A percentile compares a stretch with the other conserved stretches of the same genome.
Conservation (phyloP, 2,113 vertebrate genomes). For the Ancistrus triradiatus region DNA sequence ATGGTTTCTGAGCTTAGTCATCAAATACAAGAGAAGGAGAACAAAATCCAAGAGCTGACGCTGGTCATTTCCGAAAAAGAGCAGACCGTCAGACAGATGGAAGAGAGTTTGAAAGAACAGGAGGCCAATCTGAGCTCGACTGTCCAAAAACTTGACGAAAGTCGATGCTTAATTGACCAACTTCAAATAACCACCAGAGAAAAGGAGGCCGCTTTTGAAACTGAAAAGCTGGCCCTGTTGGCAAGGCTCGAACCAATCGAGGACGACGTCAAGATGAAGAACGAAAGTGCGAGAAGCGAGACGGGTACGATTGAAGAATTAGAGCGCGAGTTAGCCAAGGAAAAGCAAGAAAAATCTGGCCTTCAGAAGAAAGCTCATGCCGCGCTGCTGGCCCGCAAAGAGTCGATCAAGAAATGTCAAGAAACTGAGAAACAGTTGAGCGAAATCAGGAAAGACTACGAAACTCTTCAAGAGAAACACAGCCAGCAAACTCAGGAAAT, state of each 20-base stretch:
- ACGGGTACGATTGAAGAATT: conserved; percentile 31
- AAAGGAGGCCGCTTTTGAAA: conserved; percentile 52
- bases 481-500: conserved; percentile 60
- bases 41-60: conserved; percentile 51
- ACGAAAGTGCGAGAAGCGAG: conserved; percentile 48
- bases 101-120: conserved; percentile 59
- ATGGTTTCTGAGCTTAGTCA: conserved; percentile 57
- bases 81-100: conserved; percentile 45
- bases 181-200: conserved; percentile 57
- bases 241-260: conserved; percentile 61
- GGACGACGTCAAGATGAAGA: conserved; percentile 51
- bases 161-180: conserved; percentile 55
- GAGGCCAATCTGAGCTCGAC: conserved; percentile 57
- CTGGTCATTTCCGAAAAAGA: conserved; percentile 52
- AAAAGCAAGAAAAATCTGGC: conserved; percentile 66
- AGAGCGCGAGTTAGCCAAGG: conserved; percentile 44
- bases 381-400: conserved; percentile 65
- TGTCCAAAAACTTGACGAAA: conserved; percentile 60
- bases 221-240: conserved; percentile 55
- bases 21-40: conserved; percentile 63
- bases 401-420: conserved; percentile 59
- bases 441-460: conserved; percentile 64
- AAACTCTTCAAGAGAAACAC: conserved; percentile 55
- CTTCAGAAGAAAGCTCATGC: conserved; percentile 73
- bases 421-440: conserved; percentile 60